phyloP scores from a whole-genome alignment of 2,888 invertebrate genomes.

The Yponomeuta plumbellus region DNA sequence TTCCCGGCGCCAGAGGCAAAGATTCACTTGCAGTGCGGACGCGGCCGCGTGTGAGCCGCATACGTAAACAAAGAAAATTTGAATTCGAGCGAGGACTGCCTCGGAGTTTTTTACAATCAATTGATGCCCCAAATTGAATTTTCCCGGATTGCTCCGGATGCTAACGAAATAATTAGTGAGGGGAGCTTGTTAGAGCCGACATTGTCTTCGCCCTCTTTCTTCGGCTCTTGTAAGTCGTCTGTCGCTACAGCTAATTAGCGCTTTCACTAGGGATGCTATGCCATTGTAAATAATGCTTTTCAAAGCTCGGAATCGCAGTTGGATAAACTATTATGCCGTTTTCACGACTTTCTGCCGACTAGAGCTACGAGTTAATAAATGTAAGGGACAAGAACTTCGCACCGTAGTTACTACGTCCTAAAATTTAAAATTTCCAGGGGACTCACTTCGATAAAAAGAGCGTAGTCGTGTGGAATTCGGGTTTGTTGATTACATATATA shows the following conservation, averaged over 20 bases:
- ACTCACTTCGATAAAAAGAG: neutral
- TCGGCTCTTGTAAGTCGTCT: neutral
- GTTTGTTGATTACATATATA: too few species aligned
- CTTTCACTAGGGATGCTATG: neutral
- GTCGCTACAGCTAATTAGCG: neutral
- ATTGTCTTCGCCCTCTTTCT: neutral
- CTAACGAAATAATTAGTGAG: slow-evolving; percentile 1
- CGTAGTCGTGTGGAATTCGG: neutral
- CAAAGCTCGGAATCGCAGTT: neutral
- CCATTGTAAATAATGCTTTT: neutral
- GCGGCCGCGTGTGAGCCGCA: slow-evolving; percentile 49
- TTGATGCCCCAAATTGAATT: neutral
- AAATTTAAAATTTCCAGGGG: neutral
- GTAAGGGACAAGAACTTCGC: neutral
- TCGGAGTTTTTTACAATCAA: neutral
- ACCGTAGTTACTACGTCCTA: neutral
- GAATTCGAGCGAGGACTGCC: neutral
- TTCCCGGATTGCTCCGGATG: neutral
- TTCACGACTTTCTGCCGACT: too few species aligned
- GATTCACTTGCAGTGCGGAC: slow-evolving; percentile 55
- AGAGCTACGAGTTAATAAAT: too few species aligned
- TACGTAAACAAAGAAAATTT: slow-evolving; percentile 30
- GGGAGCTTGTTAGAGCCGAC: neutral
- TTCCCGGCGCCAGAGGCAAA: slow-evolving; percentile 58
- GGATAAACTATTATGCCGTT: neutral